These are phyloP conservation scores for Echinarachnius parma DNA, from an alignment of 53 echinoderm and acorn worm species.

Conservation along the genomic window DNA sequence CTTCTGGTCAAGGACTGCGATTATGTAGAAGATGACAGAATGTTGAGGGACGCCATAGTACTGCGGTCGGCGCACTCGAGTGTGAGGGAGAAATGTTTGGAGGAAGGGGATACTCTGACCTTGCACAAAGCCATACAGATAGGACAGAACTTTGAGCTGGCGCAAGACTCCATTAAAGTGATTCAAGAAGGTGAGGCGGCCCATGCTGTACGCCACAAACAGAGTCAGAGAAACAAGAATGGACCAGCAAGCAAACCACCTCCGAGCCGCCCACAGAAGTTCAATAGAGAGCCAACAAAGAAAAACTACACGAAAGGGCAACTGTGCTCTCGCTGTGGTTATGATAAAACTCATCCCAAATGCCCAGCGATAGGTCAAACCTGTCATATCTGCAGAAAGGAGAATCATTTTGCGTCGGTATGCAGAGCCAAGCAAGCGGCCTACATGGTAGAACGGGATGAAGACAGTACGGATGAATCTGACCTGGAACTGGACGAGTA, in stretches of 20 bases:
- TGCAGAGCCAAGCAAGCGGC: conserved; percentile 20
- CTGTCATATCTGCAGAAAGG: conserved; percentile 40
- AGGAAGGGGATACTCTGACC: conserved; percentile 67
- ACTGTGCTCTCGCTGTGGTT: conserved; percentile 32
- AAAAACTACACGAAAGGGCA: not conserved
- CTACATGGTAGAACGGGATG: not conserved
- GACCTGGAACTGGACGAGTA: not conserved
- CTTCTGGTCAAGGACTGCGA: conserved; percentile 59
- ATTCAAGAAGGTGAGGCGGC: conserved; percentile 37
- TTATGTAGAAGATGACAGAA: conserved; percentile 55
- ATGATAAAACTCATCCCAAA: not conserved
- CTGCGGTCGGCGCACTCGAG: conserved; percentile 4
- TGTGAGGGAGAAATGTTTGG: conserved; percentile 61
- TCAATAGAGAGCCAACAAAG: no score
- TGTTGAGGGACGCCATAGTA: conserved; percentile 61
- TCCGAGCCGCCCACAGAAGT: no score
- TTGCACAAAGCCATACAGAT: conserved; percentile 60
- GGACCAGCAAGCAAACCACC: no score
- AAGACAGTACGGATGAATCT: not conserved
- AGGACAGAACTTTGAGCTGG: conserved; percentile 63
- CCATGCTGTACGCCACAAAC: not conserved
- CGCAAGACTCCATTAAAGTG: conserved; percentile 59
- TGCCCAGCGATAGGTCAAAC: conserved; percentile 61
- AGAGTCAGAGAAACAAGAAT: not conserved
- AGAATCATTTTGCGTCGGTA: conserved; percentile 45